phyloP scores from a whole-genome alignment of 2,797 vertebrate species.

The Enteromius unitaeniatus region DNA sequence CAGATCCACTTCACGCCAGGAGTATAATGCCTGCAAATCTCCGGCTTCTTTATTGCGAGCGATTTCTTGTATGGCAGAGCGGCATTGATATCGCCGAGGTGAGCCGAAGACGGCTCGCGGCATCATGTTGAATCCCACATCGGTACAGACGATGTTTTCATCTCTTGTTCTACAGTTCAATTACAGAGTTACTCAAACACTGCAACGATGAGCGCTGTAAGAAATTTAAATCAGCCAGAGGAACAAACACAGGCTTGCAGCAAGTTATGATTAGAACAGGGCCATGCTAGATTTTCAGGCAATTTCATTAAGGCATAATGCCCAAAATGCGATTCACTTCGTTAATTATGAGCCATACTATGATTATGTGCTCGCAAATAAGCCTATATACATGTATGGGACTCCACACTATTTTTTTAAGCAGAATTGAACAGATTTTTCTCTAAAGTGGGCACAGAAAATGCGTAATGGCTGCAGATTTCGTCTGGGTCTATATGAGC shows the following conservation, averaged over 20 bases:
- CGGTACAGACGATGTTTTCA: slow-evolving; percentile 5
- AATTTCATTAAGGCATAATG: slow-evolving; percentile 41
- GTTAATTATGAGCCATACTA: slow-evolving; percentile 41
- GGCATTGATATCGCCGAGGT: slow-evolving; percentile 19
- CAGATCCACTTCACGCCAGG: slow-evolving; percentile 40
- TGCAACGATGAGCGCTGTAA: slow-evolving; percentile 19
- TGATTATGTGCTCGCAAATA: background rate
- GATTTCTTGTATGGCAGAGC: slow-evolving; percentile 22
- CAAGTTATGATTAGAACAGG: slow-evolving; percentile 39
- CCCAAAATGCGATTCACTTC: slow-evolving; percentile 45
- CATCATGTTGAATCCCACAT: slow-evolving; percentile 22
- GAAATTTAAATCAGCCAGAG: slow-evolving; percentile 37
- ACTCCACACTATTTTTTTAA: background rate
- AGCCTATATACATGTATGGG: background rate
- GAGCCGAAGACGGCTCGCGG: slow-evolving; percentile 16
- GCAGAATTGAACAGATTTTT: background rate
- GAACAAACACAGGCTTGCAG: slow-evolving; percentile 34
- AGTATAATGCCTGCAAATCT: slow-evolving; percentile 39
- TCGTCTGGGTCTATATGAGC: slow-evolving; percentile 16
- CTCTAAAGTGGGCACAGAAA: background rate
- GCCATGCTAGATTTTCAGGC: slow-evolving; percentile 40
- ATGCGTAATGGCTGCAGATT: background rate
- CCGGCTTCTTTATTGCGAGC: slow-evolving; percentile 32
- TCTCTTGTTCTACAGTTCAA: slow-evolving; percentile 30
- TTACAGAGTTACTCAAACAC: slow-evolving; percentile 29